phyloP scores from a whole-genome alignment of 2,113 vertebrate genomes.

The Clarias magur region DNA sequence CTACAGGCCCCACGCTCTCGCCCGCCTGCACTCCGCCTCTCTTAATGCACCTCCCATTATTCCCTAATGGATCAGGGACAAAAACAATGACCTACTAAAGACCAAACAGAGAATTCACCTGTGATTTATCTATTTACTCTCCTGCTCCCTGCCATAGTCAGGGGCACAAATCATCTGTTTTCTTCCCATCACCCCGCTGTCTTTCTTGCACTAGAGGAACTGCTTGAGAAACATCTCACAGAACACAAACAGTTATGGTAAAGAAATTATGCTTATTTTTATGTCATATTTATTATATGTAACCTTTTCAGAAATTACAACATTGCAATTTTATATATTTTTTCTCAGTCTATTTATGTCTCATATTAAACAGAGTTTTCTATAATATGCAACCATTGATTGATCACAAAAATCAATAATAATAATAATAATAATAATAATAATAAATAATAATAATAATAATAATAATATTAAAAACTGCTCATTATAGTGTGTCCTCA shows the following conservation, averaged over 20 bases:
- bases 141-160: conserved; percentile 45
- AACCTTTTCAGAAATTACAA: neutral
- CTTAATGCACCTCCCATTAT: conserved; percentile 63
- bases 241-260: neutral
- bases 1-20: conserved; percentile 48
- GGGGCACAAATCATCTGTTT: conserved; percentile 47
- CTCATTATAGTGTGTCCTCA: neutral
- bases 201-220: conserved; percentile 7
- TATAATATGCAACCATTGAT: neutral
- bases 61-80: conserved; percentile 61
- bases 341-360: neutral
- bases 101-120: conserved; percentile 62
- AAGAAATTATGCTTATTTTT: neutral
- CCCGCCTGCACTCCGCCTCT: conserved; percentile 47
- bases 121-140: conserved; percentile 67
- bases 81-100: conserved; percentile 68
- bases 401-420: neutral
- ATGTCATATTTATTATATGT: neutral
- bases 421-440: too few relatives aligned
- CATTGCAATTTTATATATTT: neutral
- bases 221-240: neutral
- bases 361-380: neutral
- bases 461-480: neutral
- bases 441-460: too few relatives aligned
- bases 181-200: conserved; percentile 25